Percentiles rank a stretch among this genome's conserved stretches.
Conservation (phyloP, 2,888 invertebrate genomes). For the Pedicia rivosa region DNA sequence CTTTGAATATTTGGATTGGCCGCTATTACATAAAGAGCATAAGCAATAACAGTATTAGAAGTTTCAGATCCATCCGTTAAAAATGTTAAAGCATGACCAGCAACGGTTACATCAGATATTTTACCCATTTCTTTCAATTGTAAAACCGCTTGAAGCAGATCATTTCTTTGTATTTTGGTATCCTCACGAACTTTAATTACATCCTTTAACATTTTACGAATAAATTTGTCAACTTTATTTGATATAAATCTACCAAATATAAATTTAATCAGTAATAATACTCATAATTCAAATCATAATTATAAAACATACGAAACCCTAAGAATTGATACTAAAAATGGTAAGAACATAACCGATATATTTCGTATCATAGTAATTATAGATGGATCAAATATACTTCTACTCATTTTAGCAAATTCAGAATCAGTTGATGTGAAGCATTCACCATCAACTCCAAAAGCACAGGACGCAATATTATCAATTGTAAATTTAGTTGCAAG, state of each 20-base stretch:
- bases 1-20: conserved; percentile 28
- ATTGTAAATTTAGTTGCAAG: conserved; percentile 34
- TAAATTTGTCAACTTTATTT: neutral
- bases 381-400: conserved; percentile 11
- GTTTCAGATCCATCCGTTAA: conserved; percentile 36
- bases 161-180: neutral
- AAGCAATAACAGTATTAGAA: conserved; percentile 26
- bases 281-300: neutral
- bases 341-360: neutral
- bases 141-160: neutral
- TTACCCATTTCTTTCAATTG: neutral
- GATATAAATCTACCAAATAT: neutral
- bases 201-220: neutral
- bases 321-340: neutral
- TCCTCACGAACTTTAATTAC: neutral
- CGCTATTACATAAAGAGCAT: conserved; percentile 30
- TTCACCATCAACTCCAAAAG: conserved; percentile 35
- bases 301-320: neutral
- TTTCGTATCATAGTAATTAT: neutral
- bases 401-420: conserved; percentile 33
- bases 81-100: no score
- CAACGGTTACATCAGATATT: no score
- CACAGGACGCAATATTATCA: conserved; percentile 37
- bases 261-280: neutral
- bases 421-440: conserved; percentile 32